Evolutionary conservation across 92 coral and sea anemone genomes (phyloP).

Genomic region (Plumapathes pennacea): DNA sequence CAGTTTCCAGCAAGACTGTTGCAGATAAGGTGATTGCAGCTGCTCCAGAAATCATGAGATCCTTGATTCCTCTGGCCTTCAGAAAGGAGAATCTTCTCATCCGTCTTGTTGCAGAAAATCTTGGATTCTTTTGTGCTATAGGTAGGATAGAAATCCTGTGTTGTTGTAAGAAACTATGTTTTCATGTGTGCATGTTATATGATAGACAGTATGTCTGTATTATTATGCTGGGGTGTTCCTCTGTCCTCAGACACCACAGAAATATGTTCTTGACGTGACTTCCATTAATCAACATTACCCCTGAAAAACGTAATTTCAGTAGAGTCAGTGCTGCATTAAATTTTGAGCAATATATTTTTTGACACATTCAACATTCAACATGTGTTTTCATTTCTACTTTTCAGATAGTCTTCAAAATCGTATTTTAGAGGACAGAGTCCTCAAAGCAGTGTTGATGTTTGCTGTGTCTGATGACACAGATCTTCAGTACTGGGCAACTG

Average conservation of each 20-base stretch:
- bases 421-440: conserved; percentile 75
- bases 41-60: conserved; percentile 59
- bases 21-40: conserved; percentile 60
- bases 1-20: conserved; percentile 43
- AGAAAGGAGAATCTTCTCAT: conserved; percentile 72
- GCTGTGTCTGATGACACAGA: conserved; percentile 79
- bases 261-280: too few species aligned
- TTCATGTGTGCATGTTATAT: neutral
- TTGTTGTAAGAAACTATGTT: neutral
- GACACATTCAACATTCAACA: too few species aligned
- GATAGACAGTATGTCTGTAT: too few species aligned
- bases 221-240: too few species aligned
- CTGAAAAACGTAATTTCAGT: too few species aligned
- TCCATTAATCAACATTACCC: too few species aligned
- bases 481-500: conserved; percentile 92
- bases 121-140: conserved; percentile 92
- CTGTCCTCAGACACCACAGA: too few species aligned
- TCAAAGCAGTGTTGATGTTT: conserved; percentile 76
- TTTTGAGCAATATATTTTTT: too few species aligned
- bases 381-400: too few species aligned
- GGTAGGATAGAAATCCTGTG: conserved; percentile 81
- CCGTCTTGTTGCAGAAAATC: conserved; percentile 83
- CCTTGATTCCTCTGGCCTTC: conserved; percentile 65
- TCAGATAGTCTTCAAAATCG: conserved; percentile 70
- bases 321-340: too few species aligned